Conservation (phyloP, 2,888 invertebrate species). For the Tetramorium bicarinatum region DNA sequence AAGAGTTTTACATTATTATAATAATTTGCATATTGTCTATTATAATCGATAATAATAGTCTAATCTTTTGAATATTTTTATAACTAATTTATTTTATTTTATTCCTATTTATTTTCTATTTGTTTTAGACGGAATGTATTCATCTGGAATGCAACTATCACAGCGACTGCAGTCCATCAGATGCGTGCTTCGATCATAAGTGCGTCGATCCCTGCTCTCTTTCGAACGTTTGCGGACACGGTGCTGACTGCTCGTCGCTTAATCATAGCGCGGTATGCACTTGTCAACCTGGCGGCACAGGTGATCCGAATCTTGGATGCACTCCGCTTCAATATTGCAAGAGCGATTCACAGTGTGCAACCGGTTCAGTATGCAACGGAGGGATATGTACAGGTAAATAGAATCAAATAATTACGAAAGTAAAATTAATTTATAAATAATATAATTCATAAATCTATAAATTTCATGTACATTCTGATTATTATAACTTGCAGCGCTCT, state of each 20-base stretch:
- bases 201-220: slow-evolving; percentile 94
- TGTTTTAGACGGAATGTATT: slow-evolving; percentile 88
- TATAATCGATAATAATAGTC: too few relatives aligned
- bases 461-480: too few relatives aligned
- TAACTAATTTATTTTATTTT: too few relatives aligned
- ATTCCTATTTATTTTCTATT: too few relatives aligned
- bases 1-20: too few relatives aligned
- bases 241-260: slow-evolving; percentile 91
- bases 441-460: too few relatives aligned
- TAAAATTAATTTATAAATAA: too few relatives aligned
- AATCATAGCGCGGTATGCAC: slow-evolving; percentile 94
- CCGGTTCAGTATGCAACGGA: slow-evolving; percentile 94
- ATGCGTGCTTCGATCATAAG: slow-evolving; percentile 92
- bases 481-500: too few relatives aligned
- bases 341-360: slow-evolving; percentile 93
- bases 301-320: slow-evolving; percentile 95
- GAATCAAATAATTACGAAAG: too few relatives aligned
- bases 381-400: slow-evolving; percentile 94
- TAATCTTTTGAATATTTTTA: too few relatives aligned
- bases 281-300: slow-evolving; percentile 94
- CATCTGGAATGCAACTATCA: slow-evolving; percentile 93
- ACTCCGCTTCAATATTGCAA: slow-evolving; percentile 94
- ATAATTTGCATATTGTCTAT: too few relatives aligned
- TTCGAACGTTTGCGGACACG: slow-evolving; percentile 93
- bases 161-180: slow-evolving; percentile 91